A percentile compares a stretch with the other conserved stretches of the same genome.
Evolutionary conservation across 2,888 invertebrate species (phyloP).

Genomic region (Colletes collaris): DNA sequence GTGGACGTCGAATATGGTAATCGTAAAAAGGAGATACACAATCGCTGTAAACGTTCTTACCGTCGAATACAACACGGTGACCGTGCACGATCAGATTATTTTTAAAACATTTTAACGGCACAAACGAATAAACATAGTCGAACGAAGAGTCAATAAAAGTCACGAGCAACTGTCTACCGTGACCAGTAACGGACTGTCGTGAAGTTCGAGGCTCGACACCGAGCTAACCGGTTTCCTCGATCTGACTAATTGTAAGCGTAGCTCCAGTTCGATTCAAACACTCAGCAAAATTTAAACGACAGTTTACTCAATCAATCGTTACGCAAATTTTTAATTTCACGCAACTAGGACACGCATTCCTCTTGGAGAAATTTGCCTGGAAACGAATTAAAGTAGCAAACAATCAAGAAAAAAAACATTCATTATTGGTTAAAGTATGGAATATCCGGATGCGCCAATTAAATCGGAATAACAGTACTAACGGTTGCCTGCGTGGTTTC

Average conservation of each 20-base stretch:
- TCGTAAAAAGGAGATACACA: background rate
- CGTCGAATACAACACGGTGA: background rate
- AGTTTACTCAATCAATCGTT: constrained; percentile 9
- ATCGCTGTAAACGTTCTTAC: background rate
- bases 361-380: background rate
- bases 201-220: constrained; percentile 21
- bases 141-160: constrained; percentile 8
- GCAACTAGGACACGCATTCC: too few relatives aligned
- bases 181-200: constrained; percentile 46
- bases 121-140: constrained; percentile 11
- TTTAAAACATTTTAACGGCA: background rate
- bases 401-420: background rate
- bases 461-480: background rate
- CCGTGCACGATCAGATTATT: constrained; percentile 4
- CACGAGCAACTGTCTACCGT: constrained; percentile 27
- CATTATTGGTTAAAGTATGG: background rate
- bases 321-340: background rate
- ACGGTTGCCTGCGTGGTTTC: background rate
- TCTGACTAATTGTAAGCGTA: constrained; percentile 6
- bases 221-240: constrained; percentile 52
- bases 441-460: background rate
- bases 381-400: background rate
- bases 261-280: constrained; percentile 19
- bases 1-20: background rate
- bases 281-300: constrained; percentile 26